These are phyloP conservation scores for Brachyptera risi DNA, from an alignment of 2,888 invertebrate genomes.

Conservation along the genomic window DNA sequence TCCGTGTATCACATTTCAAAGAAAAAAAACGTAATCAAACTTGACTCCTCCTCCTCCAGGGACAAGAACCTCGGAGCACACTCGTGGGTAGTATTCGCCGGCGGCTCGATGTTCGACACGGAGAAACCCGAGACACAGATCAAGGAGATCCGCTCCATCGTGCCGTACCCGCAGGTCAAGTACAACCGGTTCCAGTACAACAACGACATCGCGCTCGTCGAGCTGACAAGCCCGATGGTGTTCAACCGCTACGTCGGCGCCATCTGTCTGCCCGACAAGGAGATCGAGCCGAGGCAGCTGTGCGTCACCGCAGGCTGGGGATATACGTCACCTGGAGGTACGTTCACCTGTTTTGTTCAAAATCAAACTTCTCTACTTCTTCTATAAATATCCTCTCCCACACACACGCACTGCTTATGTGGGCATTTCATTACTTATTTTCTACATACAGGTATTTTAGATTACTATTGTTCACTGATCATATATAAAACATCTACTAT, in stretches of 20 bases:
- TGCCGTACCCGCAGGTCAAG: slow-evolving; percentile 53
- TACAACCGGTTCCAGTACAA: slow-evolving; percentile 54
- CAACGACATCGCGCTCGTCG: slow-evolving; percentile 55
- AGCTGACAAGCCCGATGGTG: slow-evolving; percentile 47
- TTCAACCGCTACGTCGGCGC: slow-evolving; percentile 53
- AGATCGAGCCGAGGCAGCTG: slow-evolving; percentile 47
- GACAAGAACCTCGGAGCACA: slow-evolving; percentile 35
- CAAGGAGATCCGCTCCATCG: slow-evolving; percentile 41
- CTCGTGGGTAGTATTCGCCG: slow-evolving; percentile 37
- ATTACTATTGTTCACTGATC: too few relatives aligned
- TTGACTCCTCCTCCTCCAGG: slow-evolving; percentile 34
- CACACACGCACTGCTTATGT: too few relatives aligned
- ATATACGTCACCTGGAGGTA: slow-evolving; percentile 49
- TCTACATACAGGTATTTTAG: too few relatives aligned
- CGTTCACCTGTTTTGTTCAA: slow-evolving; percentile 22
- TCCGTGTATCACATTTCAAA: not conserved
- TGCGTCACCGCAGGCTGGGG: slow-evolving; percentile 60
- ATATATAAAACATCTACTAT: too few relatives aligned
- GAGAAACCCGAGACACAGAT: slow-evolving; percentile 40
- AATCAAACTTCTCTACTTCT: too few relatives aligned
- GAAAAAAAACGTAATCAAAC: not conserved
- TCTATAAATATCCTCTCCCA: too few relatives aligned
- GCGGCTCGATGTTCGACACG: slow-evolving; percentile 39
- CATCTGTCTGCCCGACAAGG: slow-evolving; percentile 52
- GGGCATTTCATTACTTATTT: too few relatives aligned